These are phyloP conservation scores for Teleopsis dalmanni DNA, from an alignment of 1,140 invertebrate genomes.

Conservation along the genomic window DNA sequence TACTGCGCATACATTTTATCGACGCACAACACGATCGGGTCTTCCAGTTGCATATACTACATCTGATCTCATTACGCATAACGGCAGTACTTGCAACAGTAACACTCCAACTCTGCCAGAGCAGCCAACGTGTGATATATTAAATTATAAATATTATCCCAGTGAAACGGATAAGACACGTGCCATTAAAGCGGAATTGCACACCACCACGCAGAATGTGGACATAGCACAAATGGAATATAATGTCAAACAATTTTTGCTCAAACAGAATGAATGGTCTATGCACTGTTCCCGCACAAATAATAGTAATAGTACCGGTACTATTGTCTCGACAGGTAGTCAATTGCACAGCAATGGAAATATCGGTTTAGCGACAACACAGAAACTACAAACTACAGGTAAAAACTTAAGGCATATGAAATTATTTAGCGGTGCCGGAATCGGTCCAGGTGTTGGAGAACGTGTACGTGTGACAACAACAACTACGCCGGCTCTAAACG, in stretches of 20 bases:
- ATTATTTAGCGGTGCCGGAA: conserved; percentile 8
- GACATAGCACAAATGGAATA: conserved; percentile 56
- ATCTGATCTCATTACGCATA: conserved; percentile 7
- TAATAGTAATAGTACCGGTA: neutral
- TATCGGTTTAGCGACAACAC: conserved; percentile 9
- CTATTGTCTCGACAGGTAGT: neutral
- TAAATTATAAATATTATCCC: conserved; percentile 42
- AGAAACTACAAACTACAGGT: neutral
- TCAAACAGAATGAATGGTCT: conserved; percentile 53
- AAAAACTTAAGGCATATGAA: conserved; percentile 9
- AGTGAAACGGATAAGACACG: conserved; percentile 38
- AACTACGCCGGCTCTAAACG: neutral
- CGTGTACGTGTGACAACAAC: conserved; percentile 15
- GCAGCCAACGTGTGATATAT: conserved; percentile 43
- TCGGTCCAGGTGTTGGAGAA: conserved; percentile 33
- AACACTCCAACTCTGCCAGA: conserved; percentile 27
- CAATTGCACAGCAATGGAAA: conserved; percentile 13
- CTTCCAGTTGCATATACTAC: conserved; percentile 36
- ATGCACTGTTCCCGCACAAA: conserved; percentile 21
- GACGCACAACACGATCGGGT: conserved; percentile 35
- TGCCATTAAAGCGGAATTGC: conserved; percentile 36
- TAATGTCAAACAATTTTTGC: conserved; percentile 54
- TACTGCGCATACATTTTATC: conserved; percentile 29
- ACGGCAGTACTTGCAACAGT: neutral
- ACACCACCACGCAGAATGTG: conserved; percentile 37